Percentiles rank a stretch among this genome's conserved stretches.
phyloP scores from a whole-genome alignment of 2,888 invertebrate species.

The Melikaiella ostensackeni region DNA sequence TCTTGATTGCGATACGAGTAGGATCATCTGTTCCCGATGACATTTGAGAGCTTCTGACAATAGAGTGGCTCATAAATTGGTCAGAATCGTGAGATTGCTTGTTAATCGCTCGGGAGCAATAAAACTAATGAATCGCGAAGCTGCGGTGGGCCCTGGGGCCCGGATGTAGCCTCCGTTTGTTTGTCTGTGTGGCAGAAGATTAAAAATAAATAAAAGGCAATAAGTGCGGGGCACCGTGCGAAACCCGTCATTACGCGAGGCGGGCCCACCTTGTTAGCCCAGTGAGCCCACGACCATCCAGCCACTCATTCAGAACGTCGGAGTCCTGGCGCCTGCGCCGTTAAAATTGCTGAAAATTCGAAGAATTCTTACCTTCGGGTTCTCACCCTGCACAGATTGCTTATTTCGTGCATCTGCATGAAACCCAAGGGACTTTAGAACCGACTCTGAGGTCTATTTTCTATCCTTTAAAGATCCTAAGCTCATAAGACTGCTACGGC shows the following conservation, averaged over 20 bases:
- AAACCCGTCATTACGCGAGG: constrained; percentile 77
- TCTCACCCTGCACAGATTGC: constrained; percentile 59
- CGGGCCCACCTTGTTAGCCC: constrained; percentile 77
- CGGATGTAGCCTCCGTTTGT: constrained; percentile 72
- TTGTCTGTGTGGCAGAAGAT: constrained; percentile 64
- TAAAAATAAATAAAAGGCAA: constrained; percentile 76
- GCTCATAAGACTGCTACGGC: background rate
- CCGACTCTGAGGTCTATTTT: background rate
- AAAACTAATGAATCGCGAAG: constrained; percentile 69
- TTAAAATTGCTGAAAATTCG: constrained; percentile 76
- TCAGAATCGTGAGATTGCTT: constrained; percentile 51
- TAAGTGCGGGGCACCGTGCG: constrained; percentile 76
- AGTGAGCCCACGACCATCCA: constrained; percentile 69
- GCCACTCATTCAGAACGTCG: constrained; percentile 71
- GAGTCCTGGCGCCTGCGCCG: constrained; percentile 74
- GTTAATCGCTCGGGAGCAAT: constrained; percentile 60
- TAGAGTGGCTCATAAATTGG: constrained; percentile 42
- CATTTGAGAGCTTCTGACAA: constrained; percentile 24
- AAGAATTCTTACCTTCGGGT: constrained; percentile 69
- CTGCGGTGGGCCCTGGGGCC: constrained; percentile 65
- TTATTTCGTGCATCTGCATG: constrained; percentile 56
- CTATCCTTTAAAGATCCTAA: constrained; percentile 5
- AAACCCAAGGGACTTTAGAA: background rate
- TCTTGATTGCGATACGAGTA: constrained; percentile 5
- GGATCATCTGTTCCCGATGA: background rate